A percentile compares a stretch with the other conserved stretches of the same genome.
phyloP scores from a whole-genome alignment of 92 coral and sea anemone species.

The Micromussa lordhowensis region DNA sequence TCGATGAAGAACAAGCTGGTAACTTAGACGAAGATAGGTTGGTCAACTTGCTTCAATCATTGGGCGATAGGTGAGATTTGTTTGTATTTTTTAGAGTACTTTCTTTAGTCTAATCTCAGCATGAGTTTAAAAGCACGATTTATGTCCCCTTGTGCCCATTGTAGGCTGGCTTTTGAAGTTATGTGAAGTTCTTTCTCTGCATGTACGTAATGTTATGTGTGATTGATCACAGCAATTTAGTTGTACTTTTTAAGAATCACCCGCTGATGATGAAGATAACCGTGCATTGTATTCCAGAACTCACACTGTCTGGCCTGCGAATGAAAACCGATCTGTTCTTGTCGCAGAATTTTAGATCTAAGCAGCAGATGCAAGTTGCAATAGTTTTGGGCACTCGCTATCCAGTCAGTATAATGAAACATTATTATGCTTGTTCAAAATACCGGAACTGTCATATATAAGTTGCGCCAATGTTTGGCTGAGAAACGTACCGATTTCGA shows the following conservation, averaged over 20 bases:
- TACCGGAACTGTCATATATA: conserved; percentile 3
- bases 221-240: neutral
- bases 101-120: conserved; percentile 22
- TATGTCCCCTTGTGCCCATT: neutral
- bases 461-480: neutral
- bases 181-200: neutral
- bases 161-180: no score
- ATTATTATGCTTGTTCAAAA: neutral
- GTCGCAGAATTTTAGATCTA: neutral
- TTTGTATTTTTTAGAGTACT: neutral
- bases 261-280: neutral
- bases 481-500: neutral
- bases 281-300: neutral
- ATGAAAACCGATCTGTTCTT: neutral
- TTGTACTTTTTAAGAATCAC: neutral
- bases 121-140: conserved; percentile 21
- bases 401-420: neutral
- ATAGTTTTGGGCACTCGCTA: neutral
- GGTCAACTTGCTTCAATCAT: conserved; percentile 72
- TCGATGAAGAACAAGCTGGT: conserved; percentile 87
- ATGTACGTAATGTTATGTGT: neutral
- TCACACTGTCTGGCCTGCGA: neutral
- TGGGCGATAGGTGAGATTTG: conserved; percentile 83
- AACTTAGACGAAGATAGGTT: conserved; percentile 87
- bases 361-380: neutral